These are phyloP conservation scores for Proteles cristata DNA, from an alignment of 2,113 vertebrate species.

Conservation along the genomic window DNA sequence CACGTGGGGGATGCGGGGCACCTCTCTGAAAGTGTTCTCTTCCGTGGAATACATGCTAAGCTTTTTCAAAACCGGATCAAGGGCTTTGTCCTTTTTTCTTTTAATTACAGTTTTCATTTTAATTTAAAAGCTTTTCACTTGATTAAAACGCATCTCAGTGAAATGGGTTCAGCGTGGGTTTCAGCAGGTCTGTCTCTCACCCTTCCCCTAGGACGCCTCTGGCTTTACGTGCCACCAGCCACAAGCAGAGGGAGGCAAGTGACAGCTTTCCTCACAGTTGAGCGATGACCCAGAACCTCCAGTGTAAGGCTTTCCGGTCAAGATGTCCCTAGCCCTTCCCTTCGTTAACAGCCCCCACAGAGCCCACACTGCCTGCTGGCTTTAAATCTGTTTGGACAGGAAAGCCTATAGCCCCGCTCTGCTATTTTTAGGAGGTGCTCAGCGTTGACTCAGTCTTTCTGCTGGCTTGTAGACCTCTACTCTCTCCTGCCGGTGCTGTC, in stretches of 20 bases:
- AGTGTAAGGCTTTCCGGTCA: not conserved
- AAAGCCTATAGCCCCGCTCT: not conserved
- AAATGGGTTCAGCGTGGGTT: not conserved
- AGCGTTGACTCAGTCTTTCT: constrained; percentile 17
- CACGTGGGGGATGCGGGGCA: not conserved
- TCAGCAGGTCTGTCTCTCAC: not conserved
- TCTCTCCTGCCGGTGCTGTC: not conserved
- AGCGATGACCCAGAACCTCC: not conserved
- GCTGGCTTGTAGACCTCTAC: not conserved
- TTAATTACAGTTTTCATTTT: not conserved
- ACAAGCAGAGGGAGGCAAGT: not conserved
- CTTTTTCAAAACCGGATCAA: constrained; percentile 21
- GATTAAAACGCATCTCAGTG: not conserved
- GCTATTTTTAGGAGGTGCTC: constrained; percentile 50
- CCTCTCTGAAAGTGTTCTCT: not conserved
- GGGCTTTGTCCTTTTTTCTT: not conserved
- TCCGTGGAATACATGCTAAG: not conserved
- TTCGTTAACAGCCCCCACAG: not conserved
- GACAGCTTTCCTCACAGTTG: accelerated
- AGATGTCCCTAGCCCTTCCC: not conserved
- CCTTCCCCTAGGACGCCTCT: not conserved
- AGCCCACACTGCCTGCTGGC: not conserved
- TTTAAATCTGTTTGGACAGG: not conserved
- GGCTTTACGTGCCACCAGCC: not conserved
- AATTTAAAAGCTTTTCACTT: not conserved